Base-by-base conservation (phyloP, 2,113 vertebrate species). In the Cynoglossus semilaevis region DNA sequence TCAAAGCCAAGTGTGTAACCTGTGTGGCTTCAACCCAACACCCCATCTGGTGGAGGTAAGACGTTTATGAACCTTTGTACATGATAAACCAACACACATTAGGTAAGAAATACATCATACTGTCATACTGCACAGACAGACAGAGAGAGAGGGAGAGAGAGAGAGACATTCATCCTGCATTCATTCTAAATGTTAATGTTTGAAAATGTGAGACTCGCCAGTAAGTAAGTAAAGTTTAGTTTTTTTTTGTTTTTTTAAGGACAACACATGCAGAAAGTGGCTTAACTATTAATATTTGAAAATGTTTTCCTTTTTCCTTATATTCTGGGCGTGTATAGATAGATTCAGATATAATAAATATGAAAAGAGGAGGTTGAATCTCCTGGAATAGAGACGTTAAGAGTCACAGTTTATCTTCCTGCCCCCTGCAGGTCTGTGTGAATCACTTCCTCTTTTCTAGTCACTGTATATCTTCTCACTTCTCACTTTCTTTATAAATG, bases 11-110 rank as follows among this genome's bases (percentile, higher is more conserved):
- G 96, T 99, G 87, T 99, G 97, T 84, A 98, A 95, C 88, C 89
- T 97, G 75, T 98, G 97, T 54, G 97, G 97, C 81, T 99, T 99
- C 91, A 98, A 98, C 87, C 97, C 97, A 1, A 93, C 95, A 0
- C 97, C 97, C 44, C 96, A 99, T 70, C 89, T 99, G 84, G 89
- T 94, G 44, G 95, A 99, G 94, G 97, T 99, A 97, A 94, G 94
- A 68, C 22, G 6, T 29, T 29, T 29, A 29, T 29, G 22, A 29
- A 29, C 3, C 22, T 29, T 29, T 29, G 22, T 4, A n/a, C n/a
- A 6, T 29, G 22, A 29, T 29, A 29, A 29, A 29, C 22, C 22
- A 29, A 29, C 6, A 29, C 22, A 29, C 22, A 29, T 29, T 29
- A 6, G 22, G 2, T 29, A 29, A 29, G 22, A 29, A 6, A 29